Evolutionary conservation across 1,140 invertebrate species (phyloP).

Genomic region (Drosophila nebulosa): DNA sequence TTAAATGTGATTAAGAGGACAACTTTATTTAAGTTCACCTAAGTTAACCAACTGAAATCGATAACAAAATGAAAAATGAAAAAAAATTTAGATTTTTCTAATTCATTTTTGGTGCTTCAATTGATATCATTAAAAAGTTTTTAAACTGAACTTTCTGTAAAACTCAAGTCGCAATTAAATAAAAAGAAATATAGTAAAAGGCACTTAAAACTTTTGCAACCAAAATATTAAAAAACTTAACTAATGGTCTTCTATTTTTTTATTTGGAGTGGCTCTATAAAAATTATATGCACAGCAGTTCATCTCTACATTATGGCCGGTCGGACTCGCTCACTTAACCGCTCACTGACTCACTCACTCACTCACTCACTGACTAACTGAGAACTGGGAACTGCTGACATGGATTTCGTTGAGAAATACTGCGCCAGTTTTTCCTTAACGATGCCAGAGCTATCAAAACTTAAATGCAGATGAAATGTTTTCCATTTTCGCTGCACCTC

Average conservation of each 20-base stretch:
- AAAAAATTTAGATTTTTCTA: conserved; percentile 13
- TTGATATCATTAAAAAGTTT: conserved; percentile 65
- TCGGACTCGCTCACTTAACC: not conserved
- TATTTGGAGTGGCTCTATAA: not conserved
- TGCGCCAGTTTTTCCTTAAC: conserved; percentile 66
- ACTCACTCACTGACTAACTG: not conserved
- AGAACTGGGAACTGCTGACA: conserved; percentile 51
- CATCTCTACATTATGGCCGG: not conserved
- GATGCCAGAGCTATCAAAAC: conserved; percentile 62
- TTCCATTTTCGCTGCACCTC: conserved; percentile 22
- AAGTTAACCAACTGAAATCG: not conserved
- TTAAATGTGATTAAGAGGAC: not conserved
- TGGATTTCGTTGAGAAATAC: conserved; percentile 69
- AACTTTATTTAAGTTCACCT: not conserved
- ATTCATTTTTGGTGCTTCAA: conserved; percentile 36
- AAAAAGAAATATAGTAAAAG: conserved; percentile 23
- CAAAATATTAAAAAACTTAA: conserved; percentile 2
- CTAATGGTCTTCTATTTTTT: not conserved
- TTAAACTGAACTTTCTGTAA: conserved; percentile 2
- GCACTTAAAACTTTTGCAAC: not conserved
- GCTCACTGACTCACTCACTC: not conserved
- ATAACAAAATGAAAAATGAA: conserved; percentile 19
- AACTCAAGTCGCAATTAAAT: conserved; percentile 46
- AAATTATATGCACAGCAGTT: conserved; percentile 6
- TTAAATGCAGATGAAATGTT: conserved; percentile 47